Evolutionary conservation across 2,113 vertebrate genomes (phyloP).

Genomic region (Chionodraco myersi): DNA sequence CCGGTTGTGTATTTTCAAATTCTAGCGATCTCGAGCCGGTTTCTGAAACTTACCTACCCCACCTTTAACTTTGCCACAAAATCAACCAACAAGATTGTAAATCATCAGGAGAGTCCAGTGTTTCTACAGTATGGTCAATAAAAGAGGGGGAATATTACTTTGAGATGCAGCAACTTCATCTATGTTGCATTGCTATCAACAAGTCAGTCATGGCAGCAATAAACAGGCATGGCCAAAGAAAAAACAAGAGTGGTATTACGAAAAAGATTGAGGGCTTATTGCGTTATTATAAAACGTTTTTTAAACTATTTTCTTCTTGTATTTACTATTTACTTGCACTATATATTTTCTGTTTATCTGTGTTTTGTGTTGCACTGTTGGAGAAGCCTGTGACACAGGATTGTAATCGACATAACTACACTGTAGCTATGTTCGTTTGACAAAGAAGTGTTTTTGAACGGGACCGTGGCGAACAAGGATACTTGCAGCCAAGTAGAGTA

Average conservation of each 20-base stretch:
- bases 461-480: not conserved
- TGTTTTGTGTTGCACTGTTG: too few relatives aligned
- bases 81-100: not conserved
- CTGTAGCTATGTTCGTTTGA: too few relatives aligned
- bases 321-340: too few relatives aligned
- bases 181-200: not conserved
- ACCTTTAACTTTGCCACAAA: too few relatives aligned
- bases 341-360: too few relatives aligned
- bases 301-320: too few relatives aligned
- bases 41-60: too few relatives aligned
- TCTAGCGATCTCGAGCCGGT: too few relatives aligned
- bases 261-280: conserved; percentile 3
- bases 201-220: not conserved
- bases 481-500: conserved; percentile 7
- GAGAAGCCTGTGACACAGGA: too few relatives aligned
- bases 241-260: not conserved
- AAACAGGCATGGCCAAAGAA: not conserved
- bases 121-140: not conserved
- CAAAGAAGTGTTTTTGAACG: too few relatives aligned
- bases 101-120: not conserved
- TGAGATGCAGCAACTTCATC: not conserved
- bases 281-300: not conserved
- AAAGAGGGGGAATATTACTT: not conserved
- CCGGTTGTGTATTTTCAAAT: too few relatives aligned
- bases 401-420: too few relatives aligned